These are phyloP conservation scores for Acromyrmex charruanus DNA, from an alignment of 1,140 invertebrate genomes.

Conservation along the genomic window DNA sequence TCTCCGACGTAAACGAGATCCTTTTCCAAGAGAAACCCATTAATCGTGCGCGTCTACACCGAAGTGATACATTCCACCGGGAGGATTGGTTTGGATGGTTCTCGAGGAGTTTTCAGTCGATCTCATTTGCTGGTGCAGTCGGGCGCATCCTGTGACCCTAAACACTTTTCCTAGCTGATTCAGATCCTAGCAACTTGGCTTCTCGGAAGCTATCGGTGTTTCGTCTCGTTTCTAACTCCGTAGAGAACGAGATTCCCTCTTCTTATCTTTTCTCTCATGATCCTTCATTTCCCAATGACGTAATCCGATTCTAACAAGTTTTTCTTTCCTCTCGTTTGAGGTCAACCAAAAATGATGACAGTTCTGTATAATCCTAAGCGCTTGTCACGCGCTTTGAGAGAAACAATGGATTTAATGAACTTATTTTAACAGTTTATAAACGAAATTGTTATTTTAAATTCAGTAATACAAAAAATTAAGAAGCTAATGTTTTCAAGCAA, in stretches of 20 bases:
- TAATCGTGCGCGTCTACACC: conserved; percentile 74
- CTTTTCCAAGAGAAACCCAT: conserved; percentile 73
- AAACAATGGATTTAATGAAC: neutral
- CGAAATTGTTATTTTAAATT: neutral
- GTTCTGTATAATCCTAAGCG: neutral
- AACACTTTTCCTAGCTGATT: conserved; percentile 74
- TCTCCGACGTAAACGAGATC: conserved; percentile 73
- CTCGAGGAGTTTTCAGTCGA: conserved; percentile 71
- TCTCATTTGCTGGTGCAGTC: conserved; percentile 74
- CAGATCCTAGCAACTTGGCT: conserved; percentile 60
- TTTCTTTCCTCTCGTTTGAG: neutral
- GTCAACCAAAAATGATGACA: neutral
- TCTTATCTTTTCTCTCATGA: conserved; percentile 14
- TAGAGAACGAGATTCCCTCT: conserved; percentile 8
- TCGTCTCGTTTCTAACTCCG: conserved; percentile 55
- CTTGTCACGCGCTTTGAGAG: neutral
- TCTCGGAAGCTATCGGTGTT: conserved; percentile 59
- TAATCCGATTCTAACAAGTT: conserved; percentile 22
- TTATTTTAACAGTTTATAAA: neutral
- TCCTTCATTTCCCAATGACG: conserved; percentile 26
- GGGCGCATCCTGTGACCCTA: conserved; percentile 73
- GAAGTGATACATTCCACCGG: conserved; percentile 70
- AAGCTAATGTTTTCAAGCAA: neutral
- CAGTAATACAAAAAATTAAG: neutral
- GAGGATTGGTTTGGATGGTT: conserved; percentile 63